A percentile compares a stretch with the other conserved stretches of the same genome.
phyloP scores from a whole-genome alignment of 2,888 invertebrate genomes.

The Operophtera brumata region DNA sequence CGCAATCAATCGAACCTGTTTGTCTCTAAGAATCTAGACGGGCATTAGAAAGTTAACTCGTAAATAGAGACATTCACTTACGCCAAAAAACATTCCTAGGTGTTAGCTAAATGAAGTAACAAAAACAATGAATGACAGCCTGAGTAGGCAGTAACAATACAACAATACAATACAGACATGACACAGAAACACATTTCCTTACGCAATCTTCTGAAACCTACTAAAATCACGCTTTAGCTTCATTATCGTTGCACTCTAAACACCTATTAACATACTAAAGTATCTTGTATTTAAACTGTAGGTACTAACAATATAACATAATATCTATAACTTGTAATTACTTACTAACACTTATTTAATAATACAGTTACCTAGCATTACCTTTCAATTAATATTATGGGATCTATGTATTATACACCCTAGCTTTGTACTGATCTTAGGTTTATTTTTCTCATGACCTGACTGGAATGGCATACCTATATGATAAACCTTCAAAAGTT shows the following conservation, averaged over 20 bases:
- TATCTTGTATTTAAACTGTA: slow-evolving; percentile 44
- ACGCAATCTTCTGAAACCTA: slow-evolving; percentile 31
- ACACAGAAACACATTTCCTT: slow-evolving; percentile 31
- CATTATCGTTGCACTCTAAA: slow-evolving; percentile 36
- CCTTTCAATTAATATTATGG: slow-evolving; percentile 20
- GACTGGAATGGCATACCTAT: slow-evolving; percentile 6
- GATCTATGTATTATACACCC: slow-evolving; percentile 17
- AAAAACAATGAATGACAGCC: background rate
- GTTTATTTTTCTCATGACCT: slow-evolving; percentile 3
- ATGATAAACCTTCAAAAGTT: background rate
- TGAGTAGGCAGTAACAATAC: background rate
- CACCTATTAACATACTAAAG: slow-evolving; percentile 20
- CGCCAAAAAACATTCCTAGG: background rate
- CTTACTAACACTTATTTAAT: slow-evolving; percentile 7
- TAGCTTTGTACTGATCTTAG: background rate
- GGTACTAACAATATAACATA: slow-evolving; percentile 37
- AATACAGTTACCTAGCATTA: background rate
- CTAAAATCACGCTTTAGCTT: slow-evolving; percentile 43
- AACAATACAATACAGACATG: slow-evolving; percentile 18
- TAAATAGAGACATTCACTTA: slow-evolving; percentile 6
- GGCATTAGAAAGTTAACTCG: slow-evolving; percentile 17
- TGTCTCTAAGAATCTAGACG: slow-evolving; percentile 9
- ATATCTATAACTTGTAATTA: slow-evolving; percentile 12
- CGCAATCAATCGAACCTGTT: slow-evolving; percentile 22
- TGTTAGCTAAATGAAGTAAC: background rate